Percentiles rank a stretch among this genome's conserved stretches.
These are phyloP conservation scores for Ganaspis brasiliensis DNA, from an alignment of 2,888 invertebrate genomes.

Conservation along the genomic window DNA sequence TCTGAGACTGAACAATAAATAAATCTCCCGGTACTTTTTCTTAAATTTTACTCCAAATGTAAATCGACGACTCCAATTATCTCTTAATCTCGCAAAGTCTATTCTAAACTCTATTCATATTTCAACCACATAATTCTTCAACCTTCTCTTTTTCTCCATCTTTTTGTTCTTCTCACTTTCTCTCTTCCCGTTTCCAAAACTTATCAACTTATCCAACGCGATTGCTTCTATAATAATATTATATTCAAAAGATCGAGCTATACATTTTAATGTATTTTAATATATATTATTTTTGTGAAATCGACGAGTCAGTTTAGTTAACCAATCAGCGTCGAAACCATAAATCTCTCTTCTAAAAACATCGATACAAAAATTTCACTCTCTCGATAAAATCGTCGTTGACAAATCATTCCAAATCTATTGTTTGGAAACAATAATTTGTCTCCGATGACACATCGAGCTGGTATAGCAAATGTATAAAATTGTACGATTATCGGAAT, in stretches of 20 bases:
- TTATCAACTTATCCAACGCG: constrained; percentile 63
- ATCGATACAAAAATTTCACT: constrained; percentile 71
- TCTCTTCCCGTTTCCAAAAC: constrained; percentile 42
- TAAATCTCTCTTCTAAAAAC: constrained; percentile 75
- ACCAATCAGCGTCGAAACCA: constrained; percentile 60
- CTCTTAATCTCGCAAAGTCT: constrained; percentile 61
- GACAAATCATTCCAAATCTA: constrained; percentile 49
- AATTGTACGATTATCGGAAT: constrained; percentile 71
- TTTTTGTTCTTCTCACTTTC: constrained; percentile 60
- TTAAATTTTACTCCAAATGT: constrained; percentile 55
- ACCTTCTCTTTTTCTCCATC: constrained; percentile 61
- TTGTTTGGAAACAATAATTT: constrained; percentile 14
- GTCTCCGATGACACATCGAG: constrained; percentile 43
- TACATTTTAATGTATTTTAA: constrained; percentile 52
- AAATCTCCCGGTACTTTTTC: constrained; percentile 47
- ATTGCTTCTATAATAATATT: constrained; percentile 56
- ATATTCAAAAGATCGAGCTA: constrained; percentile 64
- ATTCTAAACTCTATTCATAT: constrained; percentile 79
- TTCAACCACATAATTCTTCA: constrained; percentile 76
- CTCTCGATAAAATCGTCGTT: constrained; percentile 55
- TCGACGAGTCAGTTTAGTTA: constrained; percentile 24
- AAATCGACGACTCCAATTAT: constrained; percentile 63
- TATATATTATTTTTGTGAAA: constrained; percentile 54
- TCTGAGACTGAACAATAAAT: constrained; percentile 42
- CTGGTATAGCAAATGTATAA: constrained; percentile 70